Evolutionary conservation across 1,140 invertebrate species (phyloP), one percentile per base, ranked within the genome.

Genomic region (Anoplophora glabripennis): DNA sequence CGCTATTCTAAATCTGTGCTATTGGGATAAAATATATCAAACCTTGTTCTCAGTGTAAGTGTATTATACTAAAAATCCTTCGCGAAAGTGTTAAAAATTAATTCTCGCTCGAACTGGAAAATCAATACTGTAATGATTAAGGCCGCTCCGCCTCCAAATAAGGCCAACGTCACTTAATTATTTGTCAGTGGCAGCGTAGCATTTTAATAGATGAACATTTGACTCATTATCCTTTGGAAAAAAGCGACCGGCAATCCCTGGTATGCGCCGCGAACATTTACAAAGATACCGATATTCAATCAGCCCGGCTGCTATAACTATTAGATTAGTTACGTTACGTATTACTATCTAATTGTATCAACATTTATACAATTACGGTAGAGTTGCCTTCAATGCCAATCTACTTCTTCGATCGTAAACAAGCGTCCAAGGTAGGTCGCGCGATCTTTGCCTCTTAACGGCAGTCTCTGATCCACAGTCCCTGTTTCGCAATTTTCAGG

Each of bases 331-430:
- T 56, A 47, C 54, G 54, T 56, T 46, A 46, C 21, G 45, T 49
- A 49, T 57, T 57, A 44, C 57, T 59, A 59, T 59, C 57, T 59
- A 59, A 53, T 59, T 59, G 57, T 59, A 59, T 53, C 55, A 57
- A 57, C 53, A 46, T 41, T 55, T 47, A 51, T 28, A 28, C 57
- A 59, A 59, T 59, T 59, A 59, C 49, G 48, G 57, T 11, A 45
- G 42, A 17, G 15, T 46, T 53, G 49, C 57, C 49, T 59, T 59
- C 57, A 59, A 59, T 59, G 57, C 57, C 57, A 59, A 53, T 53
- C 57, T 59, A 51, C 45, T 38, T 48, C 9, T 46, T 48, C 12
- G 47, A 51, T 59, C 57, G 45, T 59, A 59, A 59, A 59, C 48
- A 53, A 59, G 45, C 46, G 41, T 48, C 21, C 54, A 57, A 53